These are phyloP conservation scores for Huso huso DNA, from an alignment of 2,797 vertebrate genomes.

Conservation along the genomic window DNA sequence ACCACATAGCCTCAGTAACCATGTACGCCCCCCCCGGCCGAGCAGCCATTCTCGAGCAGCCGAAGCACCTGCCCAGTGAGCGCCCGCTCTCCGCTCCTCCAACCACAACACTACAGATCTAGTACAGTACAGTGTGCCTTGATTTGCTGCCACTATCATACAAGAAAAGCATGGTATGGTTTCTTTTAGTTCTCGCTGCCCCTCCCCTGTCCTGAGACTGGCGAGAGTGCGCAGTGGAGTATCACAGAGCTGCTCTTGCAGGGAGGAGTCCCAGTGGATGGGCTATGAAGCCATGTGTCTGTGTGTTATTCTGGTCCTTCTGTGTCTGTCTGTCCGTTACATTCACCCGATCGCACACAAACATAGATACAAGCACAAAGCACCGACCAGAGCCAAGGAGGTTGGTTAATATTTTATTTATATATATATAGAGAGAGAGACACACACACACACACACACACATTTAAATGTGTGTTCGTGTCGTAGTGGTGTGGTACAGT, in stretches of 20 bases:
- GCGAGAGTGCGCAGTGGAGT: too few species aligned
- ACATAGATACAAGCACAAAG: constrained; percentile 16
- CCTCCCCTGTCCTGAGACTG: constrained; percentile 20
- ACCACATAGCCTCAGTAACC: constrained; percentile 97
- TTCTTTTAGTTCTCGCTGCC: constrained; percentile 24
- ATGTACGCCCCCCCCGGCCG: constrained; percentile 61
- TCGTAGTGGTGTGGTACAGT: constrained; percentile 1
- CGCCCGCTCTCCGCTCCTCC: constrained; percentile 32
- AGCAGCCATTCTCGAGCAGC: constrained; percentile 61
- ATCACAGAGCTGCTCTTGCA: too few species aligned
- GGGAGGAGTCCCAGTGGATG: constrained; percentile 5
- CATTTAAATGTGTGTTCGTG: constrained; percentile 16
- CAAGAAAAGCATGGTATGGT: constrained; percentile 39
- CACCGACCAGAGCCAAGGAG: constrained; percentile 28
- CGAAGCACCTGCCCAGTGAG: constrained; percentile 74
- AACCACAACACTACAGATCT: constrained; percentile 43
- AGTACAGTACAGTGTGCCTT: constrained; percentile 61
- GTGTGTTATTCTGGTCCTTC: constrained; percentile 7
- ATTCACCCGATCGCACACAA: constrained; percentile 25
- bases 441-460: constrained; percentile 22
- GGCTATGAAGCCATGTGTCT: constrained; percentile 21
- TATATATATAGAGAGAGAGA: constrained; percentile 1
- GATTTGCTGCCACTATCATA: constrained; percentile 50
- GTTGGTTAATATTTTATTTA: too few species aligned
- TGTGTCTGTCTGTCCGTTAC: constrained; percentile 9